Evolutionary conservation across 2,888 invertebrate species (phyloP), one percentile per base, ranked within the genome.

Genomic region (Lydus trimaculatus): DNA sequence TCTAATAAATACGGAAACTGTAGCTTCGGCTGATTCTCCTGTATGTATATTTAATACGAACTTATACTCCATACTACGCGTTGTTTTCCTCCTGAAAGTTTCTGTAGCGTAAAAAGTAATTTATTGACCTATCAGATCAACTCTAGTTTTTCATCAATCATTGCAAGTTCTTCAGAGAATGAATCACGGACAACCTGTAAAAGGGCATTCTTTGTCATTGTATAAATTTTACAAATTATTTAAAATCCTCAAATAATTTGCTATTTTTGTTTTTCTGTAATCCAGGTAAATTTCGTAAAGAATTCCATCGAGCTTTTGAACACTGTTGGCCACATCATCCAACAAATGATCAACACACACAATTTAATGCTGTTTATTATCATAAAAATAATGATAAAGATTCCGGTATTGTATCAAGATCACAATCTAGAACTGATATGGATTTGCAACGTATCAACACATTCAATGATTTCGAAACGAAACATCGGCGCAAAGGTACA

Each of bases 221-320:
- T 7, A 43, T n/a, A 17, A 43, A 43, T 43, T 43, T 43, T 11
- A 17, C 13, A 43, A n/a, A 43, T 43, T 43, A n/a, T n/a, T n/a
- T n/a, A n/a, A n/a, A n/a, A n/a, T n/a, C 25, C 7, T n/a, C 13
- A 5, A 56, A 56, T 28, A 15, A 25, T n/a, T 28, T 15, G 1
- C 13, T 23, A 4, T 7, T 56, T 39, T 39, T 43, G 11, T 43
- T 43, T 36, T 13, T 36, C 13, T 43, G 6, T 58, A 65, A 67
- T 69, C 58, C 89, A 92, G 92, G 91, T 68, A 92, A 92, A 86
- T 92, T 92, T 83, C 89, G 91, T 9, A 88, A 90, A 72, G 92
- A 92, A 81, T 92, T 92, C 83, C 89, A 89, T 75, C 88, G 91
- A 74, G 90, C 91, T 0, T 90, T 92, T 83, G 90, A 90, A 83